These are phyloP conservation scores for Hypomecis punctinalis DNA, from an alignment of 2,888 invertebrate genomes.

Conservation along the genomic window DNA sequence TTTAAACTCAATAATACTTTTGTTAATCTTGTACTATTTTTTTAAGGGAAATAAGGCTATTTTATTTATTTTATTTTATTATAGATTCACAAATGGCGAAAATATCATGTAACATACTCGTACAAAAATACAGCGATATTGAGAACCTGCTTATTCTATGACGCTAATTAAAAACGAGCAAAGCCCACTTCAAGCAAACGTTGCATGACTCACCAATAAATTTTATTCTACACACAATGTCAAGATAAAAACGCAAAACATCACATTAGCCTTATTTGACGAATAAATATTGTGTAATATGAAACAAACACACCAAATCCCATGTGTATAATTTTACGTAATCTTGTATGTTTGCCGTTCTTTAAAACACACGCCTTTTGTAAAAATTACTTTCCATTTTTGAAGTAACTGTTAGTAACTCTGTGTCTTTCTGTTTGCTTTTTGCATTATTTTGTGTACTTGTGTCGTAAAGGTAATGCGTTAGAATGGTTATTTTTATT, in stretches of 20 bases:
- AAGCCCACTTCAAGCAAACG: too few relatives aligned
- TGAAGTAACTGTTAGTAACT: neutral
- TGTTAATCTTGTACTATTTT: too few relatives aligned
- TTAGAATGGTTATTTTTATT: conserved; percentile 3
- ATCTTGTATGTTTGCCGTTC: neutral
- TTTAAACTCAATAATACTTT: too few relatives aligned
- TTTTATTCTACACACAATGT: too few relatives aligned
- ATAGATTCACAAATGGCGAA: too few relatives aligned
- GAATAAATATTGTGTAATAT: neutral
- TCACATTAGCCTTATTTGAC: neutral
- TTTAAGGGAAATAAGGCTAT: too few relatives aligned
- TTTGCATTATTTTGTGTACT: neutral
- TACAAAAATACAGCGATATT: too few relatives aligned
- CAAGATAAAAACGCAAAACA: neutral
- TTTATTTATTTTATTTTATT: too few relatives aligned
- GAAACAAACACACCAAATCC: neutral
- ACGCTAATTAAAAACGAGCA: too few relatives aligned
- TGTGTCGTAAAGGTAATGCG: neutral
- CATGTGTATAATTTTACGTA: neutral
- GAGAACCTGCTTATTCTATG: too few relatives aligned
- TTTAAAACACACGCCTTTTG: neutral
- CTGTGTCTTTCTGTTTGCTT: neutral
- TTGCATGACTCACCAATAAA: too few relatives aligned
- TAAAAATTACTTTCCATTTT: neutral
- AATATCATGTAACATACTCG: too few relatives aligned